Evolutionary conservation across 2,797 vertebrate species (phyloP), one percentile per base, ranked within the genome.

Genomic region (Morelia viridis): DNA sequence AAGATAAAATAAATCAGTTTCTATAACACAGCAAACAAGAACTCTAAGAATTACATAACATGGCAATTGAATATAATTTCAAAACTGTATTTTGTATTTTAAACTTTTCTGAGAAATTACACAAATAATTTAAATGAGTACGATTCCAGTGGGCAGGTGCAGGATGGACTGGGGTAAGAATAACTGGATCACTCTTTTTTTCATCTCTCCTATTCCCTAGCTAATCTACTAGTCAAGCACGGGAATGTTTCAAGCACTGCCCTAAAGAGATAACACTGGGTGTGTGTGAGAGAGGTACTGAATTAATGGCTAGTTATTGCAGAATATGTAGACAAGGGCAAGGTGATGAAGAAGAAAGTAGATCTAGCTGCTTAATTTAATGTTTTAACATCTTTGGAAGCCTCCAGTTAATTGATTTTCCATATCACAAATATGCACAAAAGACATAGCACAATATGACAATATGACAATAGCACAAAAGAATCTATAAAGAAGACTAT

Each of bases 401-500:
- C 58, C 15, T 85, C 80, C 10, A 61, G 1, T 26, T 80, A 61
- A 80, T 12, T 64, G 57, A 35, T 50, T 83, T 92, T 89, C 64
- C 58, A 90, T 92, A 88, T 28, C n/a, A 93, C 7, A 88, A n/a
- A n/a, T n/a, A n/a, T n/a, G n/a, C n/a, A n/a, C n/a, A n/a, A n/a
- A n/a, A n/a, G n/a, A n/a, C n/a, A n/a, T n/a, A n/a, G n/a, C n/a
- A n/a, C n/a, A n/a, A n/a, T n/a, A n/a, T n/a, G n/a, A n/a, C n/a
- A n/a, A n/a, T n/a, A n/a, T n/a, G 85, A 3, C 89, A 95, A 91
- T 12, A 85, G 13, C 15, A 80, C 28, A 62, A 41, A 92, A 96
- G 93, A 90, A 93, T 71, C 92, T 94, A 94, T 56, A 96, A 96
- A 96, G 2, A 68, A 46, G 68, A 96, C 93, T 92, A 87, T 61